Conservation (phyloP, 1,140 invertebrate genomes). For the Gryllus bimaculatus region DNA sequence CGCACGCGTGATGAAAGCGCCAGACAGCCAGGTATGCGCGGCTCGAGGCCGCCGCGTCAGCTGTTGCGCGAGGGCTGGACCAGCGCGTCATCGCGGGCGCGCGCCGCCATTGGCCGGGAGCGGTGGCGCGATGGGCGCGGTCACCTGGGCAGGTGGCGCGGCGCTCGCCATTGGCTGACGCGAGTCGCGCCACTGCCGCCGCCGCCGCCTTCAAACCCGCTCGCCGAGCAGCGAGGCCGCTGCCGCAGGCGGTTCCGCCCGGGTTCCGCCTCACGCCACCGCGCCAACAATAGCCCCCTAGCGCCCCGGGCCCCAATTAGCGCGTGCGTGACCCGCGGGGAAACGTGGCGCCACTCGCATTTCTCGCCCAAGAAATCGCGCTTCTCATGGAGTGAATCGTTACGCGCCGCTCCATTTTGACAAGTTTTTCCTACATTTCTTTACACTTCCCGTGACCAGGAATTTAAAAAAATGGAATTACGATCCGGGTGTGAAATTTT, state of each 20-base stretch:
- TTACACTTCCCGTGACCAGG: too few relatives aligned
- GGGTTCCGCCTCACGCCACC: not conserved
- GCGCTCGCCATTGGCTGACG: not conserved
- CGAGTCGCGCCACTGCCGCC: not conserved
- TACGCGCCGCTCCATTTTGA: too few relatives aligned
- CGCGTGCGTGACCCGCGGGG: not conserved
- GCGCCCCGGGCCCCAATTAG: not conserved
- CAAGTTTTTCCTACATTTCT: too few relatives aligned
- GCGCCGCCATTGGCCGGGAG: not conserved
- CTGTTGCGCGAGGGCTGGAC: not conserved
- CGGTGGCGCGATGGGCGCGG: slow-evolving; percentile 1
- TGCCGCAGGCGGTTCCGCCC: too few relatives aligned
- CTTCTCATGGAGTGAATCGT: too few relatives aligned
- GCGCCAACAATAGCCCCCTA: not conserved
- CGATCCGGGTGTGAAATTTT: too few relatives aligned
- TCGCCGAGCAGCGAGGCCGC: not conserved
- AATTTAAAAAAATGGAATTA: too few relatives aligned
- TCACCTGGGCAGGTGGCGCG: not conserved
- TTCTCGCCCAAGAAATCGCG: too few relatives aligned
- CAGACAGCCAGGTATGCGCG: not conserved
- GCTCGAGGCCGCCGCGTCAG: not conserved
- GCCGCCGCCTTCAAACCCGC: not conserved
- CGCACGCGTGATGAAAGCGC: not conserved
- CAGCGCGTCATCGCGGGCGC: not conserved
- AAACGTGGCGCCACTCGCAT: too few relatives aligned